phyloP scores from a whole-genome alignment of 1,140 invertebrate genomes.

The Nilaparvata lugens region DNA sequence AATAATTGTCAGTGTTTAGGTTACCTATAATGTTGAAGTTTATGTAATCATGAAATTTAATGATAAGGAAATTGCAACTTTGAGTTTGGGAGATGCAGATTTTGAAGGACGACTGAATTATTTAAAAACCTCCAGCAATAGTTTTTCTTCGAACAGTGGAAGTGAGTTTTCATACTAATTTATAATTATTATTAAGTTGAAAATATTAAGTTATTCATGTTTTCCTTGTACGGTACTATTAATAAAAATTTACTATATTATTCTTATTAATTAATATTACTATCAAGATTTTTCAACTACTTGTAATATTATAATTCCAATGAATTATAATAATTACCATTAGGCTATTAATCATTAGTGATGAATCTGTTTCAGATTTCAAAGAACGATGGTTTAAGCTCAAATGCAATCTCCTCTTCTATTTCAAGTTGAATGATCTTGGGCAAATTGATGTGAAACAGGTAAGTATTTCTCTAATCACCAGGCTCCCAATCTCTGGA shows the following conservation, averaged over 20 bases:
- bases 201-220: not conserved
- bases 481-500: no score
- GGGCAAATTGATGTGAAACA: constrained; percentile 49
- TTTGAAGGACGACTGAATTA: constrained; percentile 58
- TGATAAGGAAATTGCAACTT: constrained; percentile 46
- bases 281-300: constrained; percentile 2
- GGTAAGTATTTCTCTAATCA: no score
- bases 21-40: no score
- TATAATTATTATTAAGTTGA: not conserved
- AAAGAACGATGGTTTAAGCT: constrained; percentile 65
- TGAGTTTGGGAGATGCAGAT: constrained; percentile 45
- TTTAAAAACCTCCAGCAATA: constrained; percentile 35
- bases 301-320: no score
- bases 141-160: constrained; percentile 7
- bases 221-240: not conserved
- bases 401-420: constrained; percentile 58
- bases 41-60: constrained; percentile 49
- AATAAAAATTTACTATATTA: no score
- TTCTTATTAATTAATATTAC: not conserved
- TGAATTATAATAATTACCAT: not conserved
- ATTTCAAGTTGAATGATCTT: constrained; percentile 58
- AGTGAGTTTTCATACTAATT: not conserved
- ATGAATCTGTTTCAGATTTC: constrained; percentile 38
- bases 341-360: not conserved
- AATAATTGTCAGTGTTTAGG: no score